Percentiles rank a stretch among this genome's conserved stretches.
phyloP scores from a whole-genome alignment of 2,888 invertebrate species.

The Malthinus flaveolus region DNA sequence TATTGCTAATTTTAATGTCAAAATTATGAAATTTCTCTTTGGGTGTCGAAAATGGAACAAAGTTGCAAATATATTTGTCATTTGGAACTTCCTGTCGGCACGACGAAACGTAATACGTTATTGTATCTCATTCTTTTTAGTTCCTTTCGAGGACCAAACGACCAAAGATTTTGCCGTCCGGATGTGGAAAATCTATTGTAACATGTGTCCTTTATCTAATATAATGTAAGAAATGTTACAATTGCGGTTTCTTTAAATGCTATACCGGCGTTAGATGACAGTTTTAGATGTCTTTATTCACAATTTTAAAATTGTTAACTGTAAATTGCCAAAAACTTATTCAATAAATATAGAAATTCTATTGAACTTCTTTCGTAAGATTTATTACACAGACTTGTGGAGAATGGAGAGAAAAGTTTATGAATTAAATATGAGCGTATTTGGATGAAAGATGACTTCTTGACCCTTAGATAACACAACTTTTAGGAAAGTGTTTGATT shows the following conservation, averaged over 20 bases:
- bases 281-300: slow-evolving; percentile 16
- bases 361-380: too few relatives aligned
- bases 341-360: too few relatives aligned
- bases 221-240: slow-evolving; percentile 35
- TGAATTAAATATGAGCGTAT: slow-evolving; percentile 38
- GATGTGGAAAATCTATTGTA: slow-evolving; percentile 32
- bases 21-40: slow-evolving; percentile 9
- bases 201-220: slow-evolving; percentile 21
- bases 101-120: slow-evolving; percentile 24
- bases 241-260: slow-evolving; percentile 42
- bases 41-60: slow-evolving; percentile 1
- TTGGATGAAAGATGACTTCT: slow-evolving; percentile 36
- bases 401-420: slow-evolving; percentile 22
- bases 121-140: slow-evolving; percentile 24
- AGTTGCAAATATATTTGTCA: slow-evolving; percentile 27
- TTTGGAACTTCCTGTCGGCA: slow-evolving; percentile 28
- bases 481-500: slow-evolving; percentile 11
- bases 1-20: slow-evolving; percentile 34
- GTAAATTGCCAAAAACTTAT: background rate
- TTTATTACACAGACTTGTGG: background rate
- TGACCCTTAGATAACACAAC: slow-evolving; percentile 28
- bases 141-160: slow-evolving; percentile 14
- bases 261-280: slow-evolving; percentile 28
- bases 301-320: slow-evolving; percentile 4
- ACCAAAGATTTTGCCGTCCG: slow-evolving; percentile 27